Evolutionary conservation across 2,888 invertebrate species (phyloP), one percentile per base, ranked within the genome.

Genomic region (Selenia dentaria): DNA sequence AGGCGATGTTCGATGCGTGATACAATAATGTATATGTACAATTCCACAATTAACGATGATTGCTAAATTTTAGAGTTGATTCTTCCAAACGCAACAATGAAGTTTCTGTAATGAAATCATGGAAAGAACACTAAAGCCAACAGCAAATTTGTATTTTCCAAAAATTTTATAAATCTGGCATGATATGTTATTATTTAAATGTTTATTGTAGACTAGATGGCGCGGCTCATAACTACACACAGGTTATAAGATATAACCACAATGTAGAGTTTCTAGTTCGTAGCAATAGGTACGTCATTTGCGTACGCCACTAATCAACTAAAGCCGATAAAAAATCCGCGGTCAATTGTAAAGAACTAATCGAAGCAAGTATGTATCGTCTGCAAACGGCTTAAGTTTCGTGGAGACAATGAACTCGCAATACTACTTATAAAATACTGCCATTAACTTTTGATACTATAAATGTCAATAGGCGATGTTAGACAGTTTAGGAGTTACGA

Each of bases 401-500:
- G 14, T 10, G 5, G 35, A 27, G 20, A 41, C 29, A 32, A 41
- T 40, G 26, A 38, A 34, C 9, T 35, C 11, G 11, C 47, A 37
- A 34, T 24, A 41, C 34, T 29, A 16, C 29, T 31, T 6, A 10
- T 25, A 41, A 9, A 29, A 18, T 25, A 42, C 31, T 29, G 29
- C 34, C 29, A 51, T 41, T 40, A 32, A 37, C 6, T 42, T 35
- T 39, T 32, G 35, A 29, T 39, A 38, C 12, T 41, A 16, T 20
- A 8, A 29, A 28, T 14, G 25, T 40, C 49, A 40, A 50, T 38
- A 44, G 36, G 24, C 37, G 38, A 22, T 43, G 8, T 33, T 49
- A 32, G 24, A 61, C 67, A 60, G 56, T 66, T 67, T 75, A 71
- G 67, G 56, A 67, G 56, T 68, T 64, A 70, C 22, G 10, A 74